phyloP scores from a whole-genome alignment of 1,140 invertebrate species.

The Stenopsyche tienmushanensis region DNA sequence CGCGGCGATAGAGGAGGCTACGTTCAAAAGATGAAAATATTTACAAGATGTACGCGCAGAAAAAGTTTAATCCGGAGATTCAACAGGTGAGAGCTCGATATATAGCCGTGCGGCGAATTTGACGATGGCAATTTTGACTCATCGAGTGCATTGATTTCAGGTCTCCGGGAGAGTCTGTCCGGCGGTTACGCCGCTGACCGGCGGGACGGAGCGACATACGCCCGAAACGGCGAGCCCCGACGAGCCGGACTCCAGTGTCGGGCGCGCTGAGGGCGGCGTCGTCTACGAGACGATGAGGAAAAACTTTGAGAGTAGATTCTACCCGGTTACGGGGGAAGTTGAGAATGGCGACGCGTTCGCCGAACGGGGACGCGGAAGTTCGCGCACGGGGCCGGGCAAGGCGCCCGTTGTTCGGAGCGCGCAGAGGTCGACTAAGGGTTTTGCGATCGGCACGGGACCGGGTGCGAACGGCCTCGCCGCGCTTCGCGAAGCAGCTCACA shows the following conservation, averaged over 20 bases:
- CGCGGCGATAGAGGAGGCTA: too few species aligned
- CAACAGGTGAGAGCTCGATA: slow-evolving; percentile 57
- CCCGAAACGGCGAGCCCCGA: slow-evolving; percentile 39
- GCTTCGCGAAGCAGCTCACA: slow-evolving; percentile 53
- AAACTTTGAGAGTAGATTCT: too few species aligned
- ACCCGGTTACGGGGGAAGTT: not conserved
- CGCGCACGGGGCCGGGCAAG: slow-evolving; percentile 47
- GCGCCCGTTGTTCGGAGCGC: slow-evolving; percentile 54
- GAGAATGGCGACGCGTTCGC: slow-evolving; percentile 5
- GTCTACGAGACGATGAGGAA: too few species aligned
- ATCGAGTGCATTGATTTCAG: slow-evolving; percentile 34
- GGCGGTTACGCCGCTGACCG: slow-evolving; percentile 52
- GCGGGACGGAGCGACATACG: slow-evolving; percentile 51
- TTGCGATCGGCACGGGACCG: slow-evolving; percentile 53
- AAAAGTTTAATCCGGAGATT: slow-evolving; percentile 52
- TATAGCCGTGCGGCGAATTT: slow-evolving; percentile 17
- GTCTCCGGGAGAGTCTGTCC: slow-evolving; percentile 52
- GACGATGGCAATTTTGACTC: too few species aligned
- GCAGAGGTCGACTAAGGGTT: slow-evolving; percentile 53
- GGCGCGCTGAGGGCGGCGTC: slow-evolving; percentile 8
- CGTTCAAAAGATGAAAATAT: slow-evolving; percentile 56
- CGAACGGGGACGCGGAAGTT: slow-evolving; percentile 6
- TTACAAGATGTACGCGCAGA: slow-evolving; percentile 56
- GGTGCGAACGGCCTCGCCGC: slow-evolving; percentile 52
- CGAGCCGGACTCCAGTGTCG: slow-evolving; percentile 28